phyloP scores from a whole-genome alignment of 23 tunicate species.

The Trididemnum clinides region DNA sequence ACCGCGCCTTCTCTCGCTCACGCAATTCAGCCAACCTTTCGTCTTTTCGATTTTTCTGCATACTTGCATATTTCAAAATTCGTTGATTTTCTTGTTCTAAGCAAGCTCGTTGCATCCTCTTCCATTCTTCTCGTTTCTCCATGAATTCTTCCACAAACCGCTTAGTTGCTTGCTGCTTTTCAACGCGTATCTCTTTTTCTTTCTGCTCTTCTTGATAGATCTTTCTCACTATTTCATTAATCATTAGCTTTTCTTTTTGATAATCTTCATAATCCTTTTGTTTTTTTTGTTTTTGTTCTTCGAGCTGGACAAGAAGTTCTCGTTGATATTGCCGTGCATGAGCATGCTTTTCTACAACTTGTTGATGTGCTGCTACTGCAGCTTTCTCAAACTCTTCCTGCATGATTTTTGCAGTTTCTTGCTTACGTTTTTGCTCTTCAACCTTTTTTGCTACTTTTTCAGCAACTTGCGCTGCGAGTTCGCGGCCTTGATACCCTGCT shows the following conservation, averaged over 20 bases:
- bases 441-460: slow-evolving; percentile 56
- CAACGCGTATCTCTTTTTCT: slow-evolving; percentile 63
- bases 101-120: slow-evolving; percentile 52
- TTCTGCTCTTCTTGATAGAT: slow-evolving; percentile 90
- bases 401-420: slow-evolving; percentile 65
- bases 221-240: slow-evolving; percentile 94
- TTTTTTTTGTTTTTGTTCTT: slow-evolving; percentile 78
- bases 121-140: slow-evolving; percentile 82
- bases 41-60: slow-evolving; percentile 69
- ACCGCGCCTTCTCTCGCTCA: slow-evolving; percentile 53
- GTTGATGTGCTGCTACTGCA: slow-evolving; percentile 52
- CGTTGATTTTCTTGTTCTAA: slow-evolving; percentile 77
- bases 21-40: slow-evolving; percentile 61
- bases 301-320: slow-evolving; percentile 73
- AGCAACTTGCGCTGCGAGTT: slow-evolving; percentile 86
- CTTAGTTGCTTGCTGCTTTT: slow-evolving; percentile 76
- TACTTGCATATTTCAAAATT: slow-evolving; percentile 63
- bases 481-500: slow-evolving; percentile 85
- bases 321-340: slow-evolving; percentile 65
- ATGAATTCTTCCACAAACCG: slow-evolving; percentile 77
- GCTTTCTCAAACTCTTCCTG: slow-evolving; percentile 71
- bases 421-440: slow-evolving; percentile 60
- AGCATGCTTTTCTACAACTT: slow-evolving; percentile 48
- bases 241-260: slow-evolving; percentile 89
- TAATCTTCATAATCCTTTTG: slow-evolving; percentile 86